A percentile compares a stretch with the other conserved stretches of the same genome.
Conservation (phyloP, 2,113 vertebrate genomes). For the Lipophrys pholis region DNA sequence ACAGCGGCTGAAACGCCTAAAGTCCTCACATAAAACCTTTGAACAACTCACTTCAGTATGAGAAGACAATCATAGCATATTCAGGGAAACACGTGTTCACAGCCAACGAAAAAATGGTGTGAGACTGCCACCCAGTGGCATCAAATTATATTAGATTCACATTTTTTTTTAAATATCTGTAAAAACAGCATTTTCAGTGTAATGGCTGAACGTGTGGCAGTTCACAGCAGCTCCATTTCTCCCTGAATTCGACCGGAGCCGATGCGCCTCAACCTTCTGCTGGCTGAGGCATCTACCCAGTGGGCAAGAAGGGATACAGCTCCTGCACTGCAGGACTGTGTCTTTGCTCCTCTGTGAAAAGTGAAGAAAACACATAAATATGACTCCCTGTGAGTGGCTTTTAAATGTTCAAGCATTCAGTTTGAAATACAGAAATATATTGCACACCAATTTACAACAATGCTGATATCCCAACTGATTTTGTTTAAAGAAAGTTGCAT, state of each 20-base stretch:
- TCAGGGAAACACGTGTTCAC: too few relatives aligned
- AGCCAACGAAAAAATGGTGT: too few relatives aligned
- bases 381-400: too few relatives aligned
- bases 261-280: too few relatives aligned
- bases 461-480: too few relatives aligned
- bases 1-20: too few relatives aligned
- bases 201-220: conserved; percentile 12
- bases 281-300: conserved; percentile 3
- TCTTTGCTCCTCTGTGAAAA: conserved; percentile 16
- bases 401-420: too few relatives aligned
- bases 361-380: not conserved
- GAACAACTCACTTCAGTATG: too few relatives aligned
- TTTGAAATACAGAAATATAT: too few relatives aligned
- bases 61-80: not conserved
- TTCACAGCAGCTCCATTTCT: conserved; percentile 23
- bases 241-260: conserved; percentile 7
- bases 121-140: conserved; percentile 1
- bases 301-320: conserved; percentile 44
- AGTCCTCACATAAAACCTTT: too few relatives aligned
- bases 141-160: not conserved
- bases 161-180: conserved; percentile 5
- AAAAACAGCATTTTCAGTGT: conserved; percentile 6
- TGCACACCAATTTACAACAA: too few relatives aligned
- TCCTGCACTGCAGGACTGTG: conserved; percentile 38
- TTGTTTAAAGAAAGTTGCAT: too few relatives aligned